Percentiles rank a stretch among this genome's conserved stretches.
These are phyloP conservation scores for Andricus curvator DNA, from an alignment of 2,888 invertebrate genomes.

Conservation along the genomic window DNA sequence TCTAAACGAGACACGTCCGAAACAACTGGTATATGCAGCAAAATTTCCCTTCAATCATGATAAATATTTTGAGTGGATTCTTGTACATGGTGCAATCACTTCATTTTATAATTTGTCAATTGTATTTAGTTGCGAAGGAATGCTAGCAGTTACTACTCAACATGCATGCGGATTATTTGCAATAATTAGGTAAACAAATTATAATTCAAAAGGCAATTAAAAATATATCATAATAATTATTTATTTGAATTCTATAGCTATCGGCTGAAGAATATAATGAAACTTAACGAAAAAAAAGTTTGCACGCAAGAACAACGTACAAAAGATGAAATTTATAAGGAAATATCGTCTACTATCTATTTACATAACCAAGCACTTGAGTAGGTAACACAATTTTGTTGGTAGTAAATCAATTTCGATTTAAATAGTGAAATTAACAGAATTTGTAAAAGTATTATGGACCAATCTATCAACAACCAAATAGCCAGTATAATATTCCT, in stretches of 20 bases:
- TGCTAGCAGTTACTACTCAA: not conserved
- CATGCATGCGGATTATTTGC: not conserved
- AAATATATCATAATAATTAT: too few species aligned
- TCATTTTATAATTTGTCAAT: not conserved
- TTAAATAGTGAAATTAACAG: too few species aligned
- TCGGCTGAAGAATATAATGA: not conserved
- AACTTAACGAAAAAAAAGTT: not conserved
- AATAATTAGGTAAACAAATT: constrained; percentile 6
- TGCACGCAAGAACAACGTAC: not conserved
- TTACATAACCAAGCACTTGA: constrained; percentile 14
- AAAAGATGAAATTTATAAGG: not conserved
- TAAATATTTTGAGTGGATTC: not conserved
- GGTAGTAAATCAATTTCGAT: too few species aligned
- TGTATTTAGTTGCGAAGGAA: not conserved
- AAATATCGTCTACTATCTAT: not conserved
- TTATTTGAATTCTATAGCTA: not conserved
- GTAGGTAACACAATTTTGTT: not conserved
- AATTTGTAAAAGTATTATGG: too few species aligned
- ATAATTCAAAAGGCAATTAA: too few species aligned
- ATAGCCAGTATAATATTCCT: too few species aligned
- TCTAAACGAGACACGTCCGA: not conserved
- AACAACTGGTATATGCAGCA: not conserved
- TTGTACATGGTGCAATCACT: not conserved
- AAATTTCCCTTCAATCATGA: not conserved
- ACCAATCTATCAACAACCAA: too few species aligned